A percentile compares a stretch with the other conserved stretches of the same genome.
Conservation (phyloP, 2,888 invertebrate genomes). For the Melinopterus prodromus region DNA sequence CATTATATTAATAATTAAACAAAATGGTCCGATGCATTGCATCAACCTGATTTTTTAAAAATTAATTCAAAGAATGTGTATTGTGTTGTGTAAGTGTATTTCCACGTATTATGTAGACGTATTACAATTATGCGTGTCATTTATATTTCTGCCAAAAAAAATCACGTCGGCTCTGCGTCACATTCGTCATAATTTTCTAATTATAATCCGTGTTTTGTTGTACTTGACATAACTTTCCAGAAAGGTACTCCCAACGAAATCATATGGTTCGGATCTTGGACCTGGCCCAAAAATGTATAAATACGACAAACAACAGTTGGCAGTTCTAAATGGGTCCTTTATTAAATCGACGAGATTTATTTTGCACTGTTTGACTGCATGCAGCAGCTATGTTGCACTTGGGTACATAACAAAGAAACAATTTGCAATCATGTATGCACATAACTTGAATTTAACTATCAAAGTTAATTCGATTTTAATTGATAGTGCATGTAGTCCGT, state of each 20-base stretch:
- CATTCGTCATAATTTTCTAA: background rate
- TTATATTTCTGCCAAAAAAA: background rate
- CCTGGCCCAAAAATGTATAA: background rate
- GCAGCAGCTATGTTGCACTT: background rate
- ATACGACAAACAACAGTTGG: slow-evolving; percentile 4
- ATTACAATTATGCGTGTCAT: background rate
- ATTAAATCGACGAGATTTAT: background rate
- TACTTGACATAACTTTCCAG: slow-evolving; percentile 4
- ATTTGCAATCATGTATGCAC: background rate
- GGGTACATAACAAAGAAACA: background rate
- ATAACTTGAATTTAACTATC: background rate
- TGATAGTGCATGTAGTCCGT: too few species aligned
- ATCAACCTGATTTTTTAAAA: too few species aligned
- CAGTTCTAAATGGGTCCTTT: background rate
- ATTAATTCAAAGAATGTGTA: too few species aligned
- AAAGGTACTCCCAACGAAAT: background rate
- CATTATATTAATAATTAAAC: too few species aligned
- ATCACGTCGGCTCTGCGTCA: background rate
- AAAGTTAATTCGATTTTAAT: background rate
- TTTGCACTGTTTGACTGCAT: background rate
- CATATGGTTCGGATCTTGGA: background rate
- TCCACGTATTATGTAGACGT: too few species aligned
- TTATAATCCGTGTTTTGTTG: background rate
- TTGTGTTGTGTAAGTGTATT: too few species aligned
- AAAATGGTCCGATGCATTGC: too few species aligned